These are phyloP conservation scores for Pachliopta kotzebuea DNA, from an alignment of 2,888 invertebrate species.

Conservation along the genomic window DNA sequence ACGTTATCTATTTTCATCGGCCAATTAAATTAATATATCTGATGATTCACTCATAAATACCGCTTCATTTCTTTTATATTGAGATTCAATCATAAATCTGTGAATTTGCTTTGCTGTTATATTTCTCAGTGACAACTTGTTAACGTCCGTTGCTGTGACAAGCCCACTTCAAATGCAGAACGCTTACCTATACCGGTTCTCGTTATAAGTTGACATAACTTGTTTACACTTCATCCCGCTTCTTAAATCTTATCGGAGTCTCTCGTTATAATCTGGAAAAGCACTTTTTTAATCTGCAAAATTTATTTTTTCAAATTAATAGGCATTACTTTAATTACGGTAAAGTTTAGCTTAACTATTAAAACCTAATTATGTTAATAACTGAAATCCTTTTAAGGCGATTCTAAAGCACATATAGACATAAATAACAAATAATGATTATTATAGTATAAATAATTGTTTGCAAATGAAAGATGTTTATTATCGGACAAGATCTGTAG, in stretches of 20 bases:
- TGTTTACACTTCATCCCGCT: slow-evolving; percentile 31
- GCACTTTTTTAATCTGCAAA: not conserved
- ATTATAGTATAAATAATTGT: no score
- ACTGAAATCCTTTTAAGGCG: no score
- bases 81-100: slow-evolving; percentile 27
- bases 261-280: not conserved
- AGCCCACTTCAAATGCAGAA: slow-evolving; percentile 57
- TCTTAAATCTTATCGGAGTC: not conserved
- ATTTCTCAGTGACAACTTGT: slow-evolving; percentile 51
- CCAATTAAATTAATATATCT: no score
- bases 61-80: not conserved
- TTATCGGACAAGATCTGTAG: not conserved
- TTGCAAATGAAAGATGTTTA: no score
- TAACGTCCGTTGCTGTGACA: slow-evolving; percentile 50
- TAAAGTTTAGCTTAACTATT: no score
- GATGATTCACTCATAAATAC: no score
- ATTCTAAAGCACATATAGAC: no score
- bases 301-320: not conserved
- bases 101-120: slow-evolving; percentile 36
- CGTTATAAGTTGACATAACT: slow-evolving; percentile 40
- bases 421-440: no score
- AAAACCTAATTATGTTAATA: no score
- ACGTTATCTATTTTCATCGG: no score
- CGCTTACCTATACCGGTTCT: slow-evolving; percentile 46
- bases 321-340: not conserved